Evolutionary conservation across 2,888 invertebrate species (phyloP).

Genomic region (Eupithecia insigniata): DNA sequence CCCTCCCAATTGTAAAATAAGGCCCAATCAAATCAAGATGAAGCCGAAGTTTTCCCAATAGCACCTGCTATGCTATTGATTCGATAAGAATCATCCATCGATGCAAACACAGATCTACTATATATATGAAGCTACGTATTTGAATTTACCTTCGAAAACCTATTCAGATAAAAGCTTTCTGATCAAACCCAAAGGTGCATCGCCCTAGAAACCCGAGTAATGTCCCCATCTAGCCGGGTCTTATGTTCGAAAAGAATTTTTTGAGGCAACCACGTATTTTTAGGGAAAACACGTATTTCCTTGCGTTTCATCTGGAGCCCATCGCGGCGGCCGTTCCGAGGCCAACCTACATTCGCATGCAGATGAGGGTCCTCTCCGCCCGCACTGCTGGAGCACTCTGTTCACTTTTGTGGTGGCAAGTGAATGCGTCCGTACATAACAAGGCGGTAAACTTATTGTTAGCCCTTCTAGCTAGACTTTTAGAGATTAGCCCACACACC

Average conservation of each 20-base stretch:
- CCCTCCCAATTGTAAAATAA: background rate
- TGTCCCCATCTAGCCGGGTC: conserved; percentile 22
- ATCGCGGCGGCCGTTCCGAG: background rate
- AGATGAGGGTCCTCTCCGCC: conserved; percentile 23
- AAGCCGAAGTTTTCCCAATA: background rate
- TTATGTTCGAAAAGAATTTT: conserved; percentile 22
- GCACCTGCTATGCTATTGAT: background rate
- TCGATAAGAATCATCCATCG: background rate
- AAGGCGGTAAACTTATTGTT: background rate
- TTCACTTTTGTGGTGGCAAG: background rate
- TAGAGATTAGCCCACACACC: background rate
- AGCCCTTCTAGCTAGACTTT: background rate
- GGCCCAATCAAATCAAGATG: background rate
- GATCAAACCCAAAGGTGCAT: conserved; percentile 27
- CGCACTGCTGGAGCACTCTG: background rate
- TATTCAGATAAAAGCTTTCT: conserved; percentile 26
- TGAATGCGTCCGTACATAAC: background rate
- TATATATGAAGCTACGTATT: background rate
- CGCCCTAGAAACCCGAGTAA: conserved; percentile 16
- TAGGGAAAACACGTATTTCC: conserved; percentile 20
- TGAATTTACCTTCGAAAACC: conserved; percentile 13
- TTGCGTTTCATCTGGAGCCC: conserved; percentile 27
- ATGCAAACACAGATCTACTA: background rate
- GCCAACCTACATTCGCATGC: conserved; percentile 38
- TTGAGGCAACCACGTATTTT: conserved; percentile 17